These are phyloP conservation scores for Falco biarmicus DNA, from an alignment of 2,797 vertebrate species.

Conservation along the genomic window DNA sequence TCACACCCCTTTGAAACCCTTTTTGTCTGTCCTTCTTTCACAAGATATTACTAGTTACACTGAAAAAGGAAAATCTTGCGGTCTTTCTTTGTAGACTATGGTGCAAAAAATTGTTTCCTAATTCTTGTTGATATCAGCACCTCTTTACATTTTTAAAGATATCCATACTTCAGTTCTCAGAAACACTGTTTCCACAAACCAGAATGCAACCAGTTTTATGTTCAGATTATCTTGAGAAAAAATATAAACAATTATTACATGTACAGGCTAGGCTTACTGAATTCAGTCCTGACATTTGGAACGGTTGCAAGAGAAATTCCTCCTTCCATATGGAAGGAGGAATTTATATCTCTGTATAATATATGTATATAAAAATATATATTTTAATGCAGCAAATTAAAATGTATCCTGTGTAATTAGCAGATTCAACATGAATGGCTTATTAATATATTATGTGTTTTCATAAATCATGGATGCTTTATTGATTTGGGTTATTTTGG, in stretches of 20 bases:
- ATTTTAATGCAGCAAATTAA: not conserved
- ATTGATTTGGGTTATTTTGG: not conserved
- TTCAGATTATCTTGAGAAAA: not conserved
- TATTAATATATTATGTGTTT: not conserved
- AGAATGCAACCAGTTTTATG: not conserved
- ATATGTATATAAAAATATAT: not conserved
- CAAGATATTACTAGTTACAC: not conserved
- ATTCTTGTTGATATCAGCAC: not conserved
- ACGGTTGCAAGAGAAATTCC: not conserved
- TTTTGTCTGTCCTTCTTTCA: not conserved
- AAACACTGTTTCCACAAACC: not conserved
- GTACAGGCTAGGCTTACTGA: not conserved
- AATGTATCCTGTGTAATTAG: not conserved
- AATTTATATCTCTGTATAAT: not conserved
- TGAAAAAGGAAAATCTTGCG: not conserved
- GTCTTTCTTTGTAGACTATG: not conserved
- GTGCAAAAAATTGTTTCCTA: not conserved
- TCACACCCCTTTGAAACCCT: not conserved
- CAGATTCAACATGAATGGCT: not conserved
- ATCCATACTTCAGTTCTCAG: not conserved
- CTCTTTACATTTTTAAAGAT: not conserved
- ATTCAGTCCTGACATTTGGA: not conserved
- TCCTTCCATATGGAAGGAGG: not conserved
- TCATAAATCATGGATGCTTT: not conserved
- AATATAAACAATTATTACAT: not conserved